Conservation (phyloP, 2,113 vertebrate species). For the Etia nguti region DNA sequence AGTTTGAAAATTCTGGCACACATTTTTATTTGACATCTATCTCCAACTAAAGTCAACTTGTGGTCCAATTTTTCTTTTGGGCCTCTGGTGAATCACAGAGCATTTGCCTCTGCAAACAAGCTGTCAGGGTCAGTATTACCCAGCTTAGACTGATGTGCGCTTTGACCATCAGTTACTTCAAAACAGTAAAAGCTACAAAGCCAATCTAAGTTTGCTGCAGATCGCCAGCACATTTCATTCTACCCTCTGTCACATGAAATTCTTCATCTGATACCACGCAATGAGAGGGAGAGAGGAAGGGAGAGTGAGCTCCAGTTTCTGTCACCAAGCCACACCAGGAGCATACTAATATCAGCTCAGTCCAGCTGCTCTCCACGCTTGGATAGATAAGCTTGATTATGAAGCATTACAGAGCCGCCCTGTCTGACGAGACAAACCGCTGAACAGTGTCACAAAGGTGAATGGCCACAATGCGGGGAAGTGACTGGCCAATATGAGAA, state of each 20-base stretch:
- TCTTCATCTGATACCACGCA: slow-evolving; percentile 35
- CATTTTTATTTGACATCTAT: not conserved
- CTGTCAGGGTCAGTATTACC: not conserved
- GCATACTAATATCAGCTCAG: slow-evolving; percentile 58
- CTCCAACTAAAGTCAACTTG: not conserved
- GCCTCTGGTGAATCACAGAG: not conserved
- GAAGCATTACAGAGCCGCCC: slow-evolving; percentile 50
- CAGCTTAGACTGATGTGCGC: not conserved
- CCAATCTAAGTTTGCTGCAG: slow-evolving; percentile 18
- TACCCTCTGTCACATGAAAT: slow-evolving; percentile 44
- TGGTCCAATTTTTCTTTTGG: not conserved
- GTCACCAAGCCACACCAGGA: slow-evolving; percentile 35
- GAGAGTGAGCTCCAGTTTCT: slow-evolving; percentile 23
- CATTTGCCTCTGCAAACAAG: slow-evolving; percentile 21
- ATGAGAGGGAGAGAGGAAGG: not conserved
- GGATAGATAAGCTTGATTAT: slow-evolving; percentile 43
- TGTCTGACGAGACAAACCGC: slow-evolving; percentile 2
- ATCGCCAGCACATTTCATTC: slow-evolving; percentile 26
- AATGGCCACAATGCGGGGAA: not conserved
- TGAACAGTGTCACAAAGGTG: slow-evolving; percentile 24
- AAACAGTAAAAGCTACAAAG: slow-evolving; percentile 18
- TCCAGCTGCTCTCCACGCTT: slow-evolving; percentile 48
- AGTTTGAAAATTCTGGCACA: not conserved
- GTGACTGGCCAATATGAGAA: not conserved
- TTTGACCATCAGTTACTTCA: not conserved